Base-by-base conservation (phyloP, 2,888 invertebrate genomes). In the Galerucella nymphaeae region DNA sequence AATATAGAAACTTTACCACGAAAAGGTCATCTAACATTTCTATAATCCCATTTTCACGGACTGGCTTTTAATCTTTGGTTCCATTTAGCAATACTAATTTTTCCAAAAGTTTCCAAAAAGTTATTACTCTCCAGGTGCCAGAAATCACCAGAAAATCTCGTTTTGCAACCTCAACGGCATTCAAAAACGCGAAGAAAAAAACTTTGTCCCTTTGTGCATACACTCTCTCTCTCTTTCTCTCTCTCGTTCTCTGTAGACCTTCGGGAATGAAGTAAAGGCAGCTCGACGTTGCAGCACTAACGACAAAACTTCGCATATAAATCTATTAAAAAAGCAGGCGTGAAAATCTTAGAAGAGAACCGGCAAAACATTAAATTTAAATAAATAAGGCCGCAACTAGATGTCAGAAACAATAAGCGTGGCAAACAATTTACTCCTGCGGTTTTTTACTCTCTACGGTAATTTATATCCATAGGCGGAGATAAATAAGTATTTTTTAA, bases 331-430 rank as follows among this genome's bases (percentile, higher is more conserved):
- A 75, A 73, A 71, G 72, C 66, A 67, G 71, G 70, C 74, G 71
- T 62, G 71, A 69, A 66, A 74, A 72, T 74, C 71, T 68, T 69
- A 67, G 69, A 75, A 67, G 55, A 61, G 69, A 72, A 70, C 75
- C 76, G 75, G 64, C 75, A 67, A 67, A 73, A 74, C 82, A 80
- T 82, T 82, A 82, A 83, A 82, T 80, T 79, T 80, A 79, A 82
- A 83, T 83, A 83, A 83, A 83, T 81, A 82, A 81, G 78, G 72
- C 78, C 76, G 79, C 76, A 73, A 76, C 78, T 77, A 74, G 75
- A 78, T 80, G 82, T 83, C 81, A 80, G 76, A 79, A 82, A 82
- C 82, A 83, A 82, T 82, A 81, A 81, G 80, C 82, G 78, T 71
- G 72, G 73, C 80, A 64, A 72, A 79, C 80, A 79, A 79, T 82